Evolutionary conservation across 2,113 vertebrate species (phyloP), one percentile per base, ranked within the genome.

Genomic region (Oncorhynchus mykiss): DNA sequence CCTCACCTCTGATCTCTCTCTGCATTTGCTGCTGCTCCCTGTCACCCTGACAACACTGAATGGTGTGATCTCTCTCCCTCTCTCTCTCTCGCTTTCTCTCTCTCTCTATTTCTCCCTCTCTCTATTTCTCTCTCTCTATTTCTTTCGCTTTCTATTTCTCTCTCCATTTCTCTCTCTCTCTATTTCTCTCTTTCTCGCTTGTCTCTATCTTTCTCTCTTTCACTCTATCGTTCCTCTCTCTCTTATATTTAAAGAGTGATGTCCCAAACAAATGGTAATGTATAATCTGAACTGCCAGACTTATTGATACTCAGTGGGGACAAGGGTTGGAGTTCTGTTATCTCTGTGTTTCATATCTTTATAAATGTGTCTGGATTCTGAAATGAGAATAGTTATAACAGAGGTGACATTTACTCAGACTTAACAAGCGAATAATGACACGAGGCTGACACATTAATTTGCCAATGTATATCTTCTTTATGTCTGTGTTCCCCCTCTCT

Each of bases 1-100:
- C 81, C 79, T 66, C 51, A 48, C 73, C 73, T 71, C 78, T 79
- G 86, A 89, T 88, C 71, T 22, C 74, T 77, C 39, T 71, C 82
- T 70, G 75, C 57, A 59, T 60, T 71, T 22, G 45, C 74, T 71
- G 60, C 80, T 75, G 9, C 81, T 78, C 78, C 64, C 73, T 18
- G 39, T 45, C 39, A 12, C 39, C 39, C 11, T 78, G 16, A 84
- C 74, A 73, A 77, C 24, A 67, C 76, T 62, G 48, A 65, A 72
- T 7, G 22, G 49, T 71, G 65, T 60, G 74, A 62, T 67, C 4
- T 73, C 39, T 62, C 13, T 75, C 14, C 66, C 57, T 57, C 12
- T 64, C 29, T 59, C 49, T n/a, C 62, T 27, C 71, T 51, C 71
- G 39, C 25, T 9, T 51, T 60, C 18, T 60, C 18, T 72, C 27